Conservation (phyloP, 2,888 invertebrate species). For the Copidosoma aretas region DNA sequence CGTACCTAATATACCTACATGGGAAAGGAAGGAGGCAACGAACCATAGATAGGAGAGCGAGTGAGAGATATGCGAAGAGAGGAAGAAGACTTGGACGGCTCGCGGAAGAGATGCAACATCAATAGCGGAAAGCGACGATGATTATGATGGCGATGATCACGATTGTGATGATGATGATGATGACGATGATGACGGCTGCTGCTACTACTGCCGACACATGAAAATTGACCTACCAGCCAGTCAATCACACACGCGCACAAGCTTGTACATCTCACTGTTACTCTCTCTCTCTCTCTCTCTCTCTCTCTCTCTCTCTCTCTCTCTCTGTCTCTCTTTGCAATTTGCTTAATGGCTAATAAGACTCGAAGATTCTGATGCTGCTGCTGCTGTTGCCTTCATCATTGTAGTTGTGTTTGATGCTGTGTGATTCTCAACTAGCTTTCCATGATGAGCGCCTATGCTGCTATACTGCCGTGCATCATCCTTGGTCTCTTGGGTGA, state of each 20-base stretch:
- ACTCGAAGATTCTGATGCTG: slow-evolving; percentile 23
- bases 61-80: slow-evolving; percentile 4
- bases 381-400: slow-evolving; percentile 1
- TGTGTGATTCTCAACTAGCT: slow-evolving; percentile 41
- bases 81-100: slow-evolving; percentile 5
- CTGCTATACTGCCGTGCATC: slow-evolving; percentile 56
- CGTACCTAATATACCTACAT: neutral
- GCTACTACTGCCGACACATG: neutral
- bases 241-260: neutral
- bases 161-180: neutral
- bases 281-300: slow-evolving; percentile 41
- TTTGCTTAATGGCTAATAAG: slow-evolving; percentile 59
- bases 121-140: slow-evolving; percentile 13
- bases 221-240: neutral
- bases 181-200: neutral
- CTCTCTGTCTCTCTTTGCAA: slow-evolving; percentile 47
- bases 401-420: neutral
- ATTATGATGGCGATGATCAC: neutral
- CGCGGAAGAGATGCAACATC: slow-evolving; percentile 7
- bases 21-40: no score
- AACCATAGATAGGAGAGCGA: neutral
- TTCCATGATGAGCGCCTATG: slow-evolving; percentile 57
- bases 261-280: neutral
- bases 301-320: neutral
- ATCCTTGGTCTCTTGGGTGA: slow-evolving; percentile 59